Percentiles rank a stretch among this genome's conserved stretches.
These are phyloP conservation scores for Ceramica pisi DNA, from an alignment of 2,888 invertebrate species.

Conservation along the genomic window DNA sequence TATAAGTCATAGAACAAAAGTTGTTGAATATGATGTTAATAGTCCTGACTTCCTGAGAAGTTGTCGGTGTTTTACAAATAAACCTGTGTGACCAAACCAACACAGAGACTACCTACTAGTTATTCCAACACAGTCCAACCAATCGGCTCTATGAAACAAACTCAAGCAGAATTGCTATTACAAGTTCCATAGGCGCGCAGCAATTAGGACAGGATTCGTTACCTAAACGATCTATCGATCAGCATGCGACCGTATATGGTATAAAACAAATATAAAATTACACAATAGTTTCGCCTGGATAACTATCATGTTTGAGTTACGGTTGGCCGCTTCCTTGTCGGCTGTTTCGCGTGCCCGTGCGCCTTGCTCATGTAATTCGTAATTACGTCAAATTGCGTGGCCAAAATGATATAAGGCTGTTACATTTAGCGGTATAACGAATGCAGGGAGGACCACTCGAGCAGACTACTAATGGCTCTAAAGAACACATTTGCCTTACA, in stretches of 20 bases:
- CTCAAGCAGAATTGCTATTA: conserved; percentile 34
- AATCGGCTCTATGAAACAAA: not conserved
- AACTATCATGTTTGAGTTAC: conserved; percentile 74
- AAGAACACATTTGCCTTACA: conserved; percentile 68
- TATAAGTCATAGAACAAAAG: too few species aligned
- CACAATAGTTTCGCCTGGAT: conserved; percentile 78
- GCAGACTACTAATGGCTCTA: conserved; percentile 74
- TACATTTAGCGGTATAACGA: conserved; percentile 79
- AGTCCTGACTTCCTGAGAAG: too few species aligned
- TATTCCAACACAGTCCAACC: not conserved
- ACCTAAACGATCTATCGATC: conserved; percentile 36
- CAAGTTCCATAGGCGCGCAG: conserved; percentile 40
- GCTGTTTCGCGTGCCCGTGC: conserved; percentile 73
- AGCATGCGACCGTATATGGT: conserved; percentile 12
- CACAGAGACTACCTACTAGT: not conserved
- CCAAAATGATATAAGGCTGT: conserved; percentile 86
- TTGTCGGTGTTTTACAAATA: too few species aligned
- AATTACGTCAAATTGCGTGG: conserved; percentile 89
- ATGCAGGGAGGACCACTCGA: conserved; percentile 69
- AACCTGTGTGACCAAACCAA: too few species aligned
- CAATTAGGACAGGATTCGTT: conserved; percentile 9
- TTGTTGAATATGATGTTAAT: too few species aligned
- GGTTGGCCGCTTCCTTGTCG: conserved; percentile 74
- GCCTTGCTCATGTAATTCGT: conserved; percentile 82
- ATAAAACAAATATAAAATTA: conserved; percentile 63